Base-by-base conservation (phyloP, 2,888 invertebrate genomes). In the Aphodius sticticus region DNA sequence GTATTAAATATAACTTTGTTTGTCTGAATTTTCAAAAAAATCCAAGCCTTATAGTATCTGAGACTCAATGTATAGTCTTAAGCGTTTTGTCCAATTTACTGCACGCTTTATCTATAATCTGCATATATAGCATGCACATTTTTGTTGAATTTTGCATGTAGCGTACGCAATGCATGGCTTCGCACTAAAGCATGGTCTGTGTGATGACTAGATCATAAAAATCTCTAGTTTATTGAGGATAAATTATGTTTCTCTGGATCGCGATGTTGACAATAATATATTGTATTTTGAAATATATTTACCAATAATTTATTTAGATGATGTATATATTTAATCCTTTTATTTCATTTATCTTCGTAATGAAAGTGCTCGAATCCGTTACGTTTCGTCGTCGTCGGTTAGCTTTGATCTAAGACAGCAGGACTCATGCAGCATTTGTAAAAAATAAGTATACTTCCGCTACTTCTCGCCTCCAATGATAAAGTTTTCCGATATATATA, bases 241-340 rank as follows among this genome's bases (percentile, higher is more conserved):
- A 53, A 53, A 53, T 53, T 53, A 53, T 53, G 53, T 53, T 53
- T 53, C 53, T 53, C 53, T 53, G 53, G 53, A 53, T 53, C 53
- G 53, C 26, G 26, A 26, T 26, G 3, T 26, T 26, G 3, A 26
- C 26, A 26, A 26, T 26, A 3, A 26, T 26, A 26, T 26, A 26
- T 26, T 26, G 26, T 26, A 26, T 26, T 26, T 26, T 26, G 26
- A 26, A 26, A 26, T 26, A 26, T 26, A 26, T 26, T 26, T 26
- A 26, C 26, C 26, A 26, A 26, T 26, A 26, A 26, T 26, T 26
- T 26, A 26, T 26, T 26, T 3, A 26, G 26, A 26, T 26, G 26
- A 26, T 26, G 26, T 26, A 26, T 26, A 26, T 26, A 26, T 26
- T 26, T 26, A 26, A 26, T 26, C 26, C 26, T 26, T 26, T 26